These are phyloP conservation scores for Anolis sagrei DNA, from an alignment of 2,113 vertebrate species.

Conservation along the genomic window DNA sequence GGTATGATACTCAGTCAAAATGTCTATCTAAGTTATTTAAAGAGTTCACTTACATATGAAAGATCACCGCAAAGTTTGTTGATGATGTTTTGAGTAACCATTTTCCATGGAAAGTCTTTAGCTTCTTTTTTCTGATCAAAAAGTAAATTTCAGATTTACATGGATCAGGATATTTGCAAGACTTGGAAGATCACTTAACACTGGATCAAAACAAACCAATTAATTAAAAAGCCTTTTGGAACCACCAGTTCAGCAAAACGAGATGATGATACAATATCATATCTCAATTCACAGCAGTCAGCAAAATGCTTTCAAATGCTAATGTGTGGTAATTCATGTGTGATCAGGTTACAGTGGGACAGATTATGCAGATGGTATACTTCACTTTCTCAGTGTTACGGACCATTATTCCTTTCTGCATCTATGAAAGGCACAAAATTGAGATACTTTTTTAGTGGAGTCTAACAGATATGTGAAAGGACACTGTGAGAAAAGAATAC, in stretches of 20 bases:
- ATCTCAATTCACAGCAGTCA: neutral
- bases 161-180: neutral
- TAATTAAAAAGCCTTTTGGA: neutral
- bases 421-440: neutral
- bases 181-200: neutral
- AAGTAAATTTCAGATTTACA: slow-evolving; percentile 19
- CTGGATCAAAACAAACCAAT: neutral
- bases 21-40: neutral
- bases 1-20: neutral
- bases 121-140: neutral
- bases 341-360: neutral
- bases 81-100: neutral
- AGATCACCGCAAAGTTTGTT: neutral
- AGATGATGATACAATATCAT: slow-evolving; percentile 5
- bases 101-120: neutral
- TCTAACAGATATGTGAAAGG: neutral
- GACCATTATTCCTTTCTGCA: neutral
- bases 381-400: neutral
- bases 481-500: neutral
- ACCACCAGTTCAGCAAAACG: neutral
- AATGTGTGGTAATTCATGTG: neutral
- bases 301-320: neutral
- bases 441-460: neutral
- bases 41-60: neutral
- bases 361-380: neutral